Evolutionary conservation across 64 coral and sea anemone species (phyloP), one percentile per base, ranked within the genome.

Genomic region (Stichodactyla mertensii): DNA sequence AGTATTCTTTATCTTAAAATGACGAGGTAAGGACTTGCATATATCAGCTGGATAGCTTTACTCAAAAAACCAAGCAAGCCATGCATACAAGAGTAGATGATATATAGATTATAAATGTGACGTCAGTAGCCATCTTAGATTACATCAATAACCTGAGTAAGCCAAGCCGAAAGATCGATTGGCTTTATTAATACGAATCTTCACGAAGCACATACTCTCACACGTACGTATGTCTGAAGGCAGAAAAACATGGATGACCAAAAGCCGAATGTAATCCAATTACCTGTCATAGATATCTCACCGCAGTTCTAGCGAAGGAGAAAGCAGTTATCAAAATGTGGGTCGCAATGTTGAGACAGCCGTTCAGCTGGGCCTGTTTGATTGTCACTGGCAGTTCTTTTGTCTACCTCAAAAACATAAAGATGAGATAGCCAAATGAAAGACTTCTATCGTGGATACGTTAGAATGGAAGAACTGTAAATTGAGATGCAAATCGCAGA

Each of bases 371-470:
- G 19, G 71, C 19, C 71, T 88, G 31, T 59, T 82, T 6, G 28
- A 82, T 60, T 54, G 54, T 9, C 57, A 66, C 10, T 88, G 87
- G 78, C 13, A 88, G 36, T 93, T 93, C 78, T 93, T 93, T 36
- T 56, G 69, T 16, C 82, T 94, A 7, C 74, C 88, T 52, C 66
- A 87, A 67, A 31, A 87, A 18, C 87, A 94, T 85, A 94, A 88
- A 59, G 71, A 84, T n/a, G 93, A 94, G 64, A 88, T 94, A 85
- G 89, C 64, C 70, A 86, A 67, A 71, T 54, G 2, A 52, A 94
- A 20, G 81, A 53, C 57, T 77, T 81, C 11, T 90, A 79, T 26
- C 89, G 86, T 19, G 88, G 92, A 45, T 90, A 94, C 55, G 90
- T 94, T 87, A 74, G 85, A 0, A 83, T 87, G 54, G 77, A 56